phyloP scores from a whole-genome alignment of 2,113 vertebrate genomes.

The Cnemophilus loriae region DNA sequence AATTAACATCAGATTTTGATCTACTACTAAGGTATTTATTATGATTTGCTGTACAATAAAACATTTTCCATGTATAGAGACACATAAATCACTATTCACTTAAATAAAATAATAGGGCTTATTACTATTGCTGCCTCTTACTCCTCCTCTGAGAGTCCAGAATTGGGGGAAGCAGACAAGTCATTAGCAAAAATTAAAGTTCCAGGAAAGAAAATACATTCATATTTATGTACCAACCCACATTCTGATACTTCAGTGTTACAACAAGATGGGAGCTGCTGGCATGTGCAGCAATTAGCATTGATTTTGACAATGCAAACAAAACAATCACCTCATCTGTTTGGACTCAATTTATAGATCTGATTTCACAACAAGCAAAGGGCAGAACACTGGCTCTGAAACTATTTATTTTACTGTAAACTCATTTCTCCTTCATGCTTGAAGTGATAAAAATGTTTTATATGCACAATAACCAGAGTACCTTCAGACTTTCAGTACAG shows the following conservation, averaged over 20 bases:
- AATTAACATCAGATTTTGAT: neutral
- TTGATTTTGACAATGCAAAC: neutral
- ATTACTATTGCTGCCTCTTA: neutral
- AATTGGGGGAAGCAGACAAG: neutral
- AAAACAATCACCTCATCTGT: neutral
- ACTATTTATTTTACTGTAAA: neutral
- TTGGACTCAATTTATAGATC: neutral
- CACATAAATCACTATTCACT: neutral
- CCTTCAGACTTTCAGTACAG: neutral
- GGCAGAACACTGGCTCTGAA: neutral
- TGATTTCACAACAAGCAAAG: neutral
- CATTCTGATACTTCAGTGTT: neutral
- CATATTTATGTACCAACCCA: neutral
- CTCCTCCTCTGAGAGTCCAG: neutral
- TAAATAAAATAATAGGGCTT: neutral
- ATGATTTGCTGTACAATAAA: neutral
- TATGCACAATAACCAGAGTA: neutral
- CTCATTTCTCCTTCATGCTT: neutral
- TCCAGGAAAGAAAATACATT: neutral
- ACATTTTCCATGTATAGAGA: neutral
- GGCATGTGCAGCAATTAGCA: neutral
- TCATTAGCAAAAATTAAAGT: neutral
- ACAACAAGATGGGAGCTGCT: neutral
- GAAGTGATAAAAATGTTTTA: neutral
- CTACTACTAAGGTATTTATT: neutral